phyloP scores from a whole-genome alignment of 2,888 invertebrate genomes.

The Epinotia nisella region DNA sequence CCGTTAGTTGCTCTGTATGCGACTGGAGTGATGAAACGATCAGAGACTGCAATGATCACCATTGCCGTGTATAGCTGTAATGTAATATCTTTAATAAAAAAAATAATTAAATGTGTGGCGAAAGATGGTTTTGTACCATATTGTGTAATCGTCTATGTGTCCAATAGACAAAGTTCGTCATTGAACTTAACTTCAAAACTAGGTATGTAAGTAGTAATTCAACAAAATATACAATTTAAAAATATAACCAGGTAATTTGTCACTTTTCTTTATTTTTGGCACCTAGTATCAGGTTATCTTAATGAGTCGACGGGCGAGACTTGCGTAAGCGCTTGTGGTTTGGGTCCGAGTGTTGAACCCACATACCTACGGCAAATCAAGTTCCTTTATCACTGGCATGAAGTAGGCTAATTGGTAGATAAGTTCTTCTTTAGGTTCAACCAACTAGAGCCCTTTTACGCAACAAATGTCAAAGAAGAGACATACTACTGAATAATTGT shows the following conservation, averaged over 20 bases:
- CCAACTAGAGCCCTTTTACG: slow-evolving; percentile 7
- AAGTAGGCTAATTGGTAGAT: slow-evolving; percentile 42
- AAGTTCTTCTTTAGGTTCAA: slow-evolving; percentile 15
- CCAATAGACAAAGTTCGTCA: too few species aligned
- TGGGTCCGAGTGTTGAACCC: slow-evolving; percentile 35
- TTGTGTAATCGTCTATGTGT: too few species aligned
- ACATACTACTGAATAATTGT: too few species aligned
- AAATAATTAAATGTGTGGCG: too few species aligned
- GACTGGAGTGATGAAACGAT: too few species aligned
- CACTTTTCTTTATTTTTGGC: slow-evolving; percentile 30
- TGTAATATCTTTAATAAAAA: too few species aligned
- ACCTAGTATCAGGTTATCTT: slow-evolving; percentile 41
- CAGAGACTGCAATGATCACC: too few species aligned
- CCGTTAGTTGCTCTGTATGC: too few species aligned
- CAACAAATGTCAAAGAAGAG: too few species aligned
- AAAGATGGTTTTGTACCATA: too few species aligned
- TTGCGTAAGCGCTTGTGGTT: slow-evolving; percentile 36
- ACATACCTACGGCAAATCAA: slow-evolving; percentile 36
- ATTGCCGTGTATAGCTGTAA: too few species aligned
- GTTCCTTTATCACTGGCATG: slow-evolving; percentile 30
- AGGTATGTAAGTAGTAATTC: neutral
- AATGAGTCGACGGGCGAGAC: slow-evolving; percentile 29
- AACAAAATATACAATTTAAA: neutral
- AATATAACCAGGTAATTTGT: slow-evolving; percentile 11
- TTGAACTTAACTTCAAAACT: neutral